A percentile compares a stretch with the other conserved stretches of the same genome.
Conservation (phyloP, 2,797 vertebrate genomes). For the Notolepis coatsorum region DNA sequence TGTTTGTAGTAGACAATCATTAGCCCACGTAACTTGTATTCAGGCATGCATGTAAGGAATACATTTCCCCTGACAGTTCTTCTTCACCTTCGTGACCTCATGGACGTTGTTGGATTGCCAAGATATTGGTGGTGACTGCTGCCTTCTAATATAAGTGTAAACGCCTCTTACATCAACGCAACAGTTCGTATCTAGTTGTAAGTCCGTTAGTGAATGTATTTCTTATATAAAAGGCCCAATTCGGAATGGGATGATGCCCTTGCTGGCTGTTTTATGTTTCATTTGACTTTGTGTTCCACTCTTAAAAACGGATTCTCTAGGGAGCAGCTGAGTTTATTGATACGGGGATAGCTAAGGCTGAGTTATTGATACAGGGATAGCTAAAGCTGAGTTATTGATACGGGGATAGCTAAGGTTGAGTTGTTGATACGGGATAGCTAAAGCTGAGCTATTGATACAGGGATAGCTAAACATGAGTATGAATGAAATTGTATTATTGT, state of each 20-base stretch:
- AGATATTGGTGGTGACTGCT: conserved; percentile 1
- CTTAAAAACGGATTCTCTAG: no score
- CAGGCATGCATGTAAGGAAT: not conserved
- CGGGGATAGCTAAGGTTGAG: not conserved
- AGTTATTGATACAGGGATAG: not conserved
- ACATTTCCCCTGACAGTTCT: not conserved
- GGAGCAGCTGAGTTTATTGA: no score
- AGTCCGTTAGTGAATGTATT: conserved; percentile 3
- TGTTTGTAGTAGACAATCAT: conserved; percentile 7
- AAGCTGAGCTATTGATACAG: not conserved
- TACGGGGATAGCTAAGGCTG: no score
- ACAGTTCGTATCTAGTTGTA: not conserved
- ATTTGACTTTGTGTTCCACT: not conserved
- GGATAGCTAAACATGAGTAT: not conserved
- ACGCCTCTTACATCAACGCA: not conserved
- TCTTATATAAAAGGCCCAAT: not conserved
- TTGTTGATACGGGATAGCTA: no score
- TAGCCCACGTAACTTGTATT: not conserved
- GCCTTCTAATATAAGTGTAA: not conserved
- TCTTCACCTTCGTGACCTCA: not conserved
- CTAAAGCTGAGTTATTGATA: not conserved
- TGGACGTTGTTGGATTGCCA: not conserved
- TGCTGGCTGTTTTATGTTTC: not conserved
- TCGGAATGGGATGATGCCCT: no score
- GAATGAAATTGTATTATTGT: not conserved